A percentile compares a stretch with the other conserved stretches of the same genome.
Conservation (phyloP, 2,113 vertebrate species). For the Syngnathus typhle region DNA sequence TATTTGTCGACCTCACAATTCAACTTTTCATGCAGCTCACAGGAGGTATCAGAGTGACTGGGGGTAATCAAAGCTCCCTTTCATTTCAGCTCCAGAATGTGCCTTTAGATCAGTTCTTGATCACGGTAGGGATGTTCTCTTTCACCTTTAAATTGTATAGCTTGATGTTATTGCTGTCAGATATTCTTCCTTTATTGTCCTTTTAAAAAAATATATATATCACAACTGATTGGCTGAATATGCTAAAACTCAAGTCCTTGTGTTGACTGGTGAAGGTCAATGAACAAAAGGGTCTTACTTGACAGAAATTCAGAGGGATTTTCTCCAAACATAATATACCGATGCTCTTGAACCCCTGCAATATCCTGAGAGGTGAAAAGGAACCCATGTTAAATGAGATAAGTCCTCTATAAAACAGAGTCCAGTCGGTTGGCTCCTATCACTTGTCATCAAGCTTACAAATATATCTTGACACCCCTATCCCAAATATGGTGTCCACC, state of each 20-base stretch:
- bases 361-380: not conserved
- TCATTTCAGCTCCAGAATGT: slow-evolving; percentile 57
- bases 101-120: slow-evolving; percentile 40
- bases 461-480: too few species aligned
- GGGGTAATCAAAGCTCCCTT: slow-evolving; percentile 64
- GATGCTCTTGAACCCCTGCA: too few species aligned
- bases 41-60: slow-evolving; percentile 16
- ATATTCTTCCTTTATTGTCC: slow-evolving; percentile 25
- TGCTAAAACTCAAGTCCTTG: slow-evolving; percentile 2
- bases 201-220: not conserved
- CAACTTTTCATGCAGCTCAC: slow-evolving; percentile 72
- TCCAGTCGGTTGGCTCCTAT: too few species aligned
- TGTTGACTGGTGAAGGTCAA: too few species aligned
- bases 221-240: slow-evolving; percentile 20
- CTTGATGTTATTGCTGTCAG: slow-evolving; percentile 35
- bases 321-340: too few species aligned
- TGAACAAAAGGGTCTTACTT: too few species aligned
- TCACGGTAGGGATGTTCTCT: slow-evolving; percentile 38
- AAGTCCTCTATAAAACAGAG: too few species aligned
- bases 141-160: slow-evolving; percentile 37
- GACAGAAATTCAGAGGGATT: too few species aligned
- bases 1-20: slow-evolving; percentile 79
- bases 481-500: too few species aligned
- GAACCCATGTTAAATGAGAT: too few species aligned
- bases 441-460: too few species aligned